These are phyloP conservation scores for Molothrus aeneus DNA, from an alignment of 2,797 vertebrate species.

Conservation along the genomic window DNA sequence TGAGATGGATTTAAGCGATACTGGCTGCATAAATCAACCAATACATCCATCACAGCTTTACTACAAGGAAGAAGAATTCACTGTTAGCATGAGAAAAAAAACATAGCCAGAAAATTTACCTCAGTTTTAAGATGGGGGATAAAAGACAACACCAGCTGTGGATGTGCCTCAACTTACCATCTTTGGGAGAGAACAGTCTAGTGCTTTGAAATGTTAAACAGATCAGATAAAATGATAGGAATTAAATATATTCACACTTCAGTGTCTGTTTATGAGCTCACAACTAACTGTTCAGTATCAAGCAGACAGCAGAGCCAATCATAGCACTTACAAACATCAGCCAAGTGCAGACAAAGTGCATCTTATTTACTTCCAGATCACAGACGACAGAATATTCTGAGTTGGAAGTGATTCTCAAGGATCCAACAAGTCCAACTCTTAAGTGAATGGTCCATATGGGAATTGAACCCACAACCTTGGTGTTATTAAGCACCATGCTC, in stretches of 20 bases:
- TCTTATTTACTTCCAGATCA: background rate
- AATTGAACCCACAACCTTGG: too few species aligned
- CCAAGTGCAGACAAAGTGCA: background rate
- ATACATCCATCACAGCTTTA: conserved; percentile 95
- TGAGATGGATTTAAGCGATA: conserved; percentile 91
- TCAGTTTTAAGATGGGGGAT: background rate
- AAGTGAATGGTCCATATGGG: background rate
- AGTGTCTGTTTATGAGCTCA: background rate
- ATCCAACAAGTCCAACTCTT: background rate
- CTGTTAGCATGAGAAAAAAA: background rate
- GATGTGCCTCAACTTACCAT: background rate
- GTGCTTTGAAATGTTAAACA: background rate
- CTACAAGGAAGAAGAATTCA: conserved; percentile 72
- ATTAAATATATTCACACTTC: background rate
- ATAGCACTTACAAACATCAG: background rate
- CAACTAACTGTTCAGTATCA: background rate
- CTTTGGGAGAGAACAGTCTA: background rate
- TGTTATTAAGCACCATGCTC: background rate
- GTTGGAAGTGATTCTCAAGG: background rate
- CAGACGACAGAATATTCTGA: background rate
- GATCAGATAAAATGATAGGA: background rate
- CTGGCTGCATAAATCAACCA: conserved; percentile 92
- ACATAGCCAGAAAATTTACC: background rate
- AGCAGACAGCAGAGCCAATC: background rate
- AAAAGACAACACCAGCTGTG: background rate